Evolutionary conservation across 2,113 vertebrate species (phyloP).

Genomic region (Tragelaphus buxtoni): DNA sequence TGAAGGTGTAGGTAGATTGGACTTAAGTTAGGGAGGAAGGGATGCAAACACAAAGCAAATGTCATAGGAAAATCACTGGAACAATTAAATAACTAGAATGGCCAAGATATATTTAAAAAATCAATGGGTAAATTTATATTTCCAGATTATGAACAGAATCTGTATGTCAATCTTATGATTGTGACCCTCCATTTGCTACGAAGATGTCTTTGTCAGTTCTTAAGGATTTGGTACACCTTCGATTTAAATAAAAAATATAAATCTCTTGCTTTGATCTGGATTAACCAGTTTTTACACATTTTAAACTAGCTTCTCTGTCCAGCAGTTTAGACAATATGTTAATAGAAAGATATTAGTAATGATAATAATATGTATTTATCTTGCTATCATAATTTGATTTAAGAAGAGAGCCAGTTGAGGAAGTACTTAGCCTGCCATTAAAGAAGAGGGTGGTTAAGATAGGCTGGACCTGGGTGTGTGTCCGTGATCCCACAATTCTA

Average conservation of each 20-base stretch:
- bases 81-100: background rate
- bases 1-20: background rate
- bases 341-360: background rate
- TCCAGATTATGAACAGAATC: background rate
- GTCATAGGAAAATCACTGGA: background rate
- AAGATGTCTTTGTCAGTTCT: background rate
- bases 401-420: background rate
- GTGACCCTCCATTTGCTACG: background rate
- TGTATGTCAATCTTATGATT: background rate
- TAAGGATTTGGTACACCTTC: background rate
- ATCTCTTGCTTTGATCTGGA: background rate
- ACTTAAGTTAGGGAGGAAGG: background rate
- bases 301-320: slow-evolving; percentile 3
- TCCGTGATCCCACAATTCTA: background rate
- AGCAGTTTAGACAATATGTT: slow-evolving; percentile 13
- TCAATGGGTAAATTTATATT: background rate
- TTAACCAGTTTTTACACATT: background rate
- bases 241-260: slow-evolving; percentile 17
- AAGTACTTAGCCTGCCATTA: background rate
- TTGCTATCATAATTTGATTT: slow-evolving; percentile 14
- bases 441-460: background rate
- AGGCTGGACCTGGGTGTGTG: background rate
- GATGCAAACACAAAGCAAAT: background rate
- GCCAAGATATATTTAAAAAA: background rate
- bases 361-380: background rate